phyloP scores from a whole-genome alignment of 1,140 invertebrate species.

The Aphidius gifuensis region DNA sequence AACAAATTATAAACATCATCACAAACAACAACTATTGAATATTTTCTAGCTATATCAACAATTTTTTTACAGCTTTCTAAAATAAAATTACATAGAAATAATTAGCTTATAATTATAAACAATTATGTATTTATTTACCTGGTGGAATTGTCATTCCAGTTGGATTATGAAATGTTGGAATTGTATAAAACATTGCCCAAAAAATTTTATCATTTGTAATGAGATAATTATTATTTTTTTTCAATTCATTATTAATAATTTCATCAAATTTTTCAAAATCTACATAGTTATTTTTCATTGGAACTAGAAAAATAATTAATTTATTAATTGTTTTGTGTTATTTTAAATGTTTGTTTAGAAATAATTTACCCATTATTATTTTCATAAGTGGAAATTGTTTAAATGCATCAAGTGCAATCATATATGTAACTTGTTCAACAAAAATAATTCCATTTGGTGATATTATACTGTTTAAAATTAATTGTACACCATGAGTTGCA shows the following conservation, averaged over 20 bases:
- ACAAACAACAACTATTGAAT: conserved; percentile 59
- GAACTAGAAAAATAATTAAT: conserved; percentile 50
- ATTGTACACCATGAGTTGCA: conserved; percentile 62
- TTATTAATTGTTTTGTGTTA: background rate
- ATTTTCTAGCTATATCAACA: conserved; percentile 57
- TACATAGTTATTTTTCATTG: conserved; percentile 58
- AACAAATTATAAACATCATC: conserved; percentile 71
- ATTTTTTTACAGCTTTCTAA: conserved; percentile 54
- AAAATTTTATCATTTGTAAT: conserved; percentile 54
- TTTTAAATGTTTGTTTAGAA: background rate
- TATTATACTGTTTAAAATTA: conserved; percentile 59
- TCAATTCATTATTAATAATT: conserved; percentile 38
- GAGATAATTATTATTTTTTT: conserved; percentile 32
- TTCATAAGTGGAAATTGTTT: conserved; percentile 58
- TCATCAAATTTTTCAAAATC: conserved; percentile 56
- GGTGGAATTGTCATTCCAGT: conserved; percentile 57
- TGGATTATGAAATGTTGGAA: conserved; percentile 68
- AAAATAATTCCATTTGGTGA: conserved; percentile 61
- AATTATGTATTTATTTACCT: conserved; percentile 38
- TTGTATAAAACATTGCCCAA: conserved; percentile 63
- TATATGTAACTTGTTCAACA: conserved; percentile 68
- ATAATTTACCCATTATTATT: conserved; percentile 54
- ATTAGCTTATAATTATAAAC: conserved; percentile 1
- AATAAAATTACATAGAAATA: conserved; percentile 16
- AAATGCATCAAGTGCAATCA: conserved; percentile 61